phyloP scores from a whole-genome alignment of 92 coral and sea anemone genomes.

The Porites cylindrica region DNA sequence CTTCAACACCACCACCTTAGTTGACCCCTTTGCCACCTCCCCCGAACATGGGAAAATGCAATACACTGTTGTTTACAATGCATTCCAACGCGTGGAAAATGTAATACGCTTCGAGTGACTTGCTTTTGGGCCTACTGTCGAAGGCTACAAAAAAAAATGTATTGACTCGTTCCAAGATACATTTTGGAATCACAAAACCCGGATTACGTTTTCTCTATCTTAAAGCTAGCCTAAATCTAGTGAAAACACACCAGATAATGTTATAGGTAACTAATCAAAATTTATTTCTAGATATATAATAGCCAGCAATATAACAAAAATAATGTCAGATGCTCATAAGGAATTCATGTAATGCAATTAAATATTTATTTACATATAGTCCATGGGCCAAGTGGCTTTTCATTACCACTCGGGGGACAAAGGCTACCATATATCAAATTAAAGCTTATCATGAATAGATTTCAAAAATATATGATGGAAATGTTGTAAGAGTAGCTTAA shows the following conservation, averaged over 20 bases:
- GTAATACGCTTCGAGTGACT: background rate
- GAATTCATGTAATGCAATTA: background rate
- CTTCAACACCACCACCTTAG: background rate
- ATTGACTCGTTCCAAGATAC: background rate
- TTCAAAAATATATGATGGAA: slow-evolving; percentile 43
- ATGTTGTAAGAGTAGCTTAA: slow-evolving; percentile 39
- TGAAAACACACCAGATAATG: background rate
- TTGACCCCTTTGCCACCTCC: background rate
- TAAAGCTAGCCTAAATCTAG: background rate
- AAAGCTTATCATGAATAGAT: slow-evolving; percentile 21
- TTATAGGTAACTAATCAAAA: background rate
- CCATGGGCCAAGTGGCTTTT: background rate
- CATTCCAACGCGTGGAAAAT: background rate
- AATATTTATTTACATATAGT: background rate
- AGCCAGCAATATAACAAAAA: too few relatives aligned
- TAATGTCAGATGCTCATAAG: background rate
- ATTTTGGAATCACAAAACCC: background rate
- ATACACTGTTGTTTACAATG: background rate
- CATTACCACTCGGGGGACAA: slow-evolving; percentile 1
- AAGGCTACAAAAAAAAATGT: background rate
- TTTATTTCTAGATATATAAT: too few relatives aligned
- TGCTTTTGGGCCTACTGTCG: background rate
- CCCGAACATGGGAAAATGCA: background rate
- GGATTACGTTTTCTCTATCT: background rate
- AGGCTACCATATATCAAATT: slow-evolving; percentile 4